phyloP scores from a whole-genome alignment of 2,797 vertebrate genomes.

The Momotus momota region DNA sequence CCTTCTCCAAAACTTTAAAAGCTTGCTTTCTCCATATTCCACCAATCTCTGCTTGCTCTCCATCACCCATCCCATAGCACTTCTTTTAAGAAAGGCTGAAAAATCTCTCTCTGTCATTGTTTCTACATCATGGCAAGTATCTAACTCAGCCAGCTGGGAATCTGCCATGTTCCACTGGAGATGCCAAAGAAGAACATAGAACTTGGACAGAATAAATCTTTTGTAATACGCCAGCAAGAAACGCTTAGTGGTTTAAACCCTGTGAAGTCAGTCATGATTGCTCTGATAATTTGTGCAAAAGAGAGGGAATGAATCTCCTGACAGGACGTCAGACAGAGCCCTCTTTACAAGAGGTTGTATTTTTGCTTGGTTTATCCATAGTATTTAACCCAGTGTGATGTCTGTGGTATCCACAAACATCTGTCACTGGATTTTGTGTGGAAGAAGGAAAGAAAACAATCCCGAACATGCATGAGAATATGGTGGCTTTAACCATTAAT shows the following conservation, averaged over 20 bases:
- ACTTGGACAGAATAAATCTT: neutral
- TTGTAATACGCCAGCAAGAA: neutral
- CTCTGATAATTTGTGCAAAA: neutral
- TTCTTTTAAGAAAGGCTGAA: neutral
- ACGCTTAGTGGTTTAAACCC: neutral
- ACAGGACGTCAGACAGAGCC: neutral
- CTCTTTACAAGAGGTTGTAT: neutral
- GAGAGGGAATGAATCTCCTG: neutral
- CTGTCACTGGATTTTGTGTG: neutral
- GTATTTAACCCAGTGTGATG: neutral
- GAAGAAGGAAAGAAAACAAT: neutral
- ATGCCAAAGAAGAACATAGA: neutral
- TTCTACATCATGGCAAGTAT: neutral
- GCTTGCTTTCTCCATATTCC: neutral
- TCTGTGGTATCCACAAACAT: neutral
- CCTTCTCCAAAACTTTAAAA: neutral
- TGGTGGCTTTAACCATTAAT: neutral
- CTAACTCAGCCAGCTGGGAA: neutral
- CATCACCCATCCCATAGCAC: neutral
- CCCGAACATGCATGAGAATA: neutral
- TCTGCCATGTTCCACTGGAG: neutral
- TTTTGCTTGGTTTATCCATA: neutral
- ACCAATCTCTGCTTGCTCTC: neutral
- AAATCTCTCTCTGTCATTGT: neutral
- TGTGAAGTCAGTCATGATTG: neutral